A percentile compares a stretch with the other conserved stretches of the same genome.
Conservation (phyloP, 2,113 vertebrate genomes). For the Excalfactoria chinensis region DNA sequence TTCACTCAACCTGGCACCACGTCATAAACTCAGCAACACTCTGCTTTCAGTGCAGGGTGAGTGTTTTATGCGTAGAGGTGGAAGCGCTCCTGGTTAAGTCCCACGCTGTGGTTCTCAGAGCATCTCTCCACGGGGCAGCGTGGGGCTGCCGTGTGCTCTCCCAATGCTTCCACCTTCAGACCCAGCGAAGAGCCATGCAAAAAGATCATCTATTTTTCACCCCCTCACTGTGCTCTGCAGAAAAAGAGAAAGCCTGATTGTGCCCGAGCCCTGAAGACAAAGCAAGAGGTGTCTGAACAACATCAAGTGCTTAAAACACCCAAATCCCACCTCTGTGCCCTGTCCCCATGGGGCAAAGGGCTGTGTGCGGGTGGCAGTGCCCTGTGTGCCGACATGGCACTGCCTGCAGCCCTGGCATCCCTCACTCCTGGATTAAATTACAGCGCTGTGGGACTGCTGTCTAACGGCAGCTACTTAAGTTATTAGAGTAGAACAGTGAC, state of each 20-base stretch:
- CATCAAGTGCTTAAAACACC: background rate
- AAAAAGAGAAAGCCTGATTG: background rate
- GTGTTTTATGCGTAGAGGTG: accelerated
- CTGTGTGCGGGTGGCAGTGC: background rate
- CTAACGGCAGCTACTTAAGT: background rate
- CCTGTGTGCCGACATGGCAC: background rate
- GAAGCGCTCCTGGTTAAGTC: accelerated
- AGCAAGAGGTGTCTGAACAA: background rate
- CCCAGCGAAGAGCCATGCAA: background rate
- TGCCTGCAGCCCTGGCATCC: background rate
- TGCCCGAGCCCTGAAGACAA: background rate
- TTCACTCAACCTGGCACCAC: accelerated
- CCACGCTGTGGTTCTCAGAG: background rate
- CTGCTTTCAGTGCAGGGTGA: accelerated
- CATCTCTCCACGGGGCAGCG: background rate
- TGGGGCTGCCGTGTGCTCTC: background rate
- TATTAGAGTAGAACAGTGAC: slow-evolving; percentile 13
- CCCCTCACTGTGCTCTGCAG: background rate
- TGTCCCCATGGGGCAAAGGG: background rate
- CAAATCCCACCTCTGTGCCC: accelerated
- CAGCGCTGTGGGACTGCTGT: background rate
- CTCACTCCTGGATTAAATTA: background rate
- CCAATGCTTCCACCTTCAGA: background rate
- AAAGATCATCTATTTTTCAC: background rate
- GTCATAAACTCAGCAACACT: accelerated